Conservation (phyloP, 2,113 vertebrate species). For the Entomyzon cyanotis region DNA sequence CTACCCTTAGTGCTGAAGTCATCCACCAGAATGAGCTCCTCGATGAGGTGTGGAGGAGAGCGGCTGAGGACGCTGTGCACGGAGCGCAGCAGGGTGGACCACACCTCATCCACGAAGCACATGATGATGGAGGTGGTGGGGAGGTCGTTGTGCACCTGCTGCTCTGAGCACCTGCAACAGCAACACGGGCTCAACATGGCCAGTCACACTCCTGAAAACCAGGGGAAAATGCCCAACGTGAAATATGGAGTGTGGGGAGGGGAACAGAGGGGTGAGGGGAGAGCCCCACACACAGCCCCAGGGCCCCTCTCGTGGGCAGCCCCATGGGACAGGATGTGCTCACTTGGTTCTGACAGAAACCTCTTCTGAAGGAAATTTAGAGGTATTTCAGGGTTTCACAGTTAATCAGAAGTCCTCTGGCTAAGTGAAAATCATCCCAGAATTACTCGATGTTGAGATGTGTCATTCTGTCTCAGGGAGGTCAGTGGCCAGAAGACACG, state of each 20-base stretch:
- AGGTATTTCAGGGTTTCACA: not conserved
- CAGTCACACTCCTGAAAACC: rapidly evolving
- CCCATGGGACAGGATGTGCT: rapidly evolving
- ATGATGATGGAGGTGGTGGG: constrained; percentile 91
- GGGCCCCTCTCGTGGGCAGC: not conserved
- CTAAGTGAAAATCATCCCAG: not conserved
- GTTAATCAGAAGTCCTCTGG: not conserved
- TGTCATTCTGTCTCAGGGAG: not conserved
- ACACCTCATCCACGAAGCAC: constrained; percentile 98
- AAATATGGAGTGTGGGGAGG: rapidly evolving
- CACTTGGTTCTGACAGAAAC: not conserved
- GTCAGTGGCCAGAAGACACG: not conserved
- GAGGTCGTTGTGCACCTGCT: constrained; percentile 83
- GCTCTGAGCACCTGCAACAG: constrained; percentile 81
- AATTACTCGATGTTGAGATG: not conserved
- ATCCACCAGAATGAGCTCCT: constrained; percentile 93
- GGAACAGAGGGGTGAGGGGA: not conserved
- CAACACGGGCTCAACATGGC: not conserved
- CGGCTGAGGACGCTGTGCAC: constrained; percentile 93
- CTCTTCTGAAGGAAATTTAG: not conserved
- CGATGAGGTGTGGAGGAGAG: constrained; percentile 85
- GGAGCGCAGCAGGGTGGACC: constrained; percentile 94
- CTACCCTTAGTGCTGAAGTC: constrained; percentile 93
- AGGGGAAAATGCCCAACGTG: rapidly evolving
- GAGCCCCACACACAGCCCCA: not conserved